Conservation (phyloP, 1,140 invertebrate genomes). For the Saccostrea glomerata region DNA sequence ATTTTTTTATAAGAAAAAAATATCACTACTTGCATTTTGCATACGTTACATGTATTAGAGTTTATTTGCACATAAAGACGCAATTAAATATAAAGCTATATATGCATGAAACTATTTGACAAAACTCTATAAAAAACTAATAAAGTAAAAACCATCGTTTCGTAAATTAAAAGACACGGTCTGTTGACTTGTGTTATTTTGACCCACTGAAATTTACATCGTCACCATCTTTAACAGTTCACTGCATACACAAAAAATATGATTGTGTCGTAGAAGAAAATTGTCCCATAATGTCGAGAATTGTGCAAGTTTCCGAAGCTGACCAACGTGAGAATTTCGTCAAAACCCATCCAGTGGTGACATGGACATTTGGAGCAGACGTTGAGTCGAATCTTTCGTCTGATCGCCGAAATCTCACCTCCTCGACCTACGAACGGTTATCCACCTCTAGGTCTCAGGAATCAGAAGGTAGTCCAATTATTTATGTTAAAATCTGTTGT, state of each 20-base stretch:
- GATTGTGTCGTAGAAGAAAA: background rate
- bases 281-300: background rate
- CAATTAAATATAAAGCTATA: too few relatives aligned
- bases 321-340: background rate
- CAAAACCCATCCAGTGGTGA: background rate
- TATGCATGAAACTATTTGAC: too few relatives aligned
- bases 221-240: background rate
- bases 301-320: background rate
- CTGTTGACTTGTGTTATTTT: background rate
- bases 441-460: background rate
- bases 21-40: too few relatives aligned
- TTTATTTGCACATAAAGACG: too few relatives aligned
- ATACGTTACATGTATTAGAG: too few relatives aligned
- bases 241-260: background rate
- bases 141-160: too few relatives aligned
- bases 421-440: background rate
- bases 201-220: background rate
- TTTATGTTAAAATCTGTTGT: too few relatives aligned
- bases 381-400: background rate
- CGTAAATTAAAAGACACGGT: background rate
- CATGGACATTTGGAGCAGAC: conserved; percentile 12
- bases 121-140: too few relatives aligned
- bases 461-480: background rate
- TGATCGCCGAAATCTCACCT: background rate
- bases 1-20: too few relatives aligned